Base-by-base conservation (phyloP, 2,113 vertebrate species). In the Cryptomyrus ogoouensis region DNA sequence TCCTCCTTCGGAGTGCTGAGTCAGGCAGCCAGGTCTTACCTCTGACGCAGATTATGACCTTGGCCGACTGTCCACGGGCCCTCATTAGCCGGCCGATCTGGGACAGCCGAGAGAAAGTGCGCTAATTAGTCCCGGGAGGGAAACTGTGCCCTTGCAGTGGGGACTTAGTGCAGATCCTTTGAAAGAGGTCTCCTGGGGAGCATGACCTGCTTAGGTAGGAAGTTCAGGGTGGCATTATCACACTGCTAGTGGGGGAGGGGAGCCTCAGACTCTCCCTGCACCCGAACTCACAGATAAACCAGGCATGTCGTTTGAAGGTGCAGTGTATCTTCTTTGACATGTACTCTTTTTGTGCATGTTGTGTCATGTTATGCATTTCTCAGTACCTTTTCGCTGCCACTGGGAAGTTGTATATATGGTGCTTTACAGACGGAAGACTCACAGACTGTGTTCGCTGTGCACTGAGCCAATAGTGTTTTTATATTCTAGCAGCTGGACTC, bases 11-110 rank as follows among this genome's bases (percentile, higher is more conserved):
- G 93, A 95, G 92, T 91, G 96, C 97, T 97, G 97, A 97, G 96
- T 97, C 97, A 96, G 97, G 91, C 92, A 86, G 92, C 94, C 93
- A 12, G 90, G 95, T 95, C 92, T 97, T 97, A 95, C 92, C 91
- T 93, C 86, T 83, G 88, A 90, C 92, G 90, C 94, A 92, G 94
- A 83, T 92, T 5, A 46, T 93, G 96, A 96, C 97, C 97, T 97
- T 97, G 96, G 91, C 93, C 87, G 92, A 88, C 94, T 91, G 92
- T 91, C 88, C 89, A 9, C 92, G 93, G 91, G 94, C 93, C 91
- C 93, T 94, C 94, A 95, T 96, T 96, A 96, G 94, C 92, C 88
- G 92, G 92, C 92, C 70, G 91, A 93, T 92, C 92, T 87, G 93
- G 94, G 95, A 93, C 94, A 90, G 94, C 93, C 93, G 92, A 93